These are phyloP conservation scores for Masnerella sp. DNA, from an alignment of 2,888 invertebrate genomes.

Conservation along the genomic window DNA sequence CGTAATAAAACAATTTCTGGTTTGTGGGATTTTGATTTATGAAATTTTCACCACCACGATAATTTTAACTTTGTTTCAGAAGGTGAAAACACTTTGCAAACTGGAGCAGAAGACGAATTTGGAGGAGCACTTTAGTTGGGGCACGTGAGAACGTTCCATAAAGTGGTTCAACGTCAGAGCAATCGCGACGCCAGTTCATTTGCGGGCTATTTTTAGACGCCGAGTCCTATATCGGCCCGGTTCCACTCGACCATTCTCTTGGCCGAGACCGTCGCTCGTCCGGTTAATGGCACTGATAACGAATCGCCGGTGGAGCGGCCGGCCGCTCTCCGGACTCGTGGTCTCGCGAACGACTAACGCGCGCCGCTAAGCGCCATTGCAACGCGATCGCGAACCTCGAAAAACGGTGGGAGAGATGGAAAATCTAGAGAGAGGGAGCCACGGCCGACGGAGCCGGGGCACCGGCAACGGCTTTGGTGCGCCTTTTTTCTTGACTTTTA, in stretches of 20 bases:
- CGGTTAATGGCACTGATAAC: neutral
- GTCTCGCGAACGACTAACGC: slow-evolving; percentile 79
- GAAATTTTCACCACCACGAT: no score
- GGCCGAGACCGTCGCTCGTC: neutral
- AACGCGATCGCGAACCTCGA: slow-evolving; percentile 79
- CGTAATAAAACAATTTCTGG: no score
- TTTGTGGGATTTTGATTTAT: no score
- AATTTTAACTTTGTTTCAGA: no score
- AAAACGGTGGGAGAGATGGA: slow-evolving; percentile 63
- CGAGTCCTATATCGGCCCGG: slow-evolving; percentile 36
- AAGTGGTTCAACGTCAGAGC: slow-evolving; percentile 36
- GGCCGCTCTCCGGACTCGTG: slow-evolving; percentile 71
- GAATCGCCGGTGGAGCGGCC: neutral
- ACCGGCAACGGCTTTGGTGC: slow-evolving; percentile 37
- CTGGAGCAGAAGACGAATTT: no score
- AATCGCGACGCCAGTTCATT: slow-evolving; percentile 50
- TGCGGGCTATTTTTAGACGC: slow-evolving; percentile 49
- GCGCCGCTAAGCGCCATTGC: slow-evolving; percentile 72
- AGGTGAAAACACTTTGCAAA: no score
- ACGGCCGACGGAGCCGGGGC: slow-evolving; percentile 20
- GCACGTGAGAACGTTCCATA: slow-evolving; percentile 19
- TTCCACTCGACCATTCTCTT: slow-evolving; percentile 29
- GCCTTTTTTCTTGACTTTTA: slow-evolving; percentile 21
- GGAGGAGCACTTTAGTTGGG: no score
- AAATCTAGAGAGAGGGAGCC: slow-evolving; percentile 77